Evolutionary conservation across 2,888 invertebrate species (phyloP), one percentile per base, ranked within the genome.

Genomic region (Zygaena filipendulae): DNA sequence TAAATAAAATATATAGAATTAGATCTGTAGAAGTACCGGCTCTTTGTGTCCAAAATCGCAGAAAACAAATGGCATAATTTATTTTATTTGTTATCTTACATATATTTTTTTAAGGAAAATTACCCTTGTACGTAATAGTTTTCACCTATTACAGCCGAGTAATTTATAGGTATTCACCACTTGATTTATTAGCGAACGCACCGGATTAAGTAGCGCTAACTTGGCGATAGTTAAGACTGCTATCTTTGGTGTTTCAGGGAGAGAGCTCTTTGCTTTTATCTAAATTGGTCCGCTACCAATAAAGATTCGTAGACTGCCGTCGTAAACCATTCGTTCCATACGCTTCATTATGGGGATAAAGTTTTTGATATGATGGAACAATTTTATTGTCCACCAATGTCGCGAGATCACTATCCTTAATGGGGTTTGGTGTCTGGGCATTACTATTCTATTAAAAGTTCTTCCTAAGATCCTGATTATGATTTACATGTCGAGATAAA

Each of bases 281-380:
- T 79, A 79, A 79, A 79, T 79, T 79, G 77, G 79, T 77, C 66
- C 62, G 69, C 67, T 69, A 71, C 75, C 77, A 77, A 79, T 79
- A 77, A 79, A 79, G 77, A 79, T 75, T 60, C 72, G 64, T 59
- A 68, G 71, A 67, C 70, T 64, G 61, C 68, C 67, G 74, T 79
- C 79, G 79, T 79, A 79, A 79, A 79, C 66, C 74, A 74, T 71
- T 66, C 68, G 61, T 69, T 74, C 75, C 77, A 77, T 79, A 79
- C 77, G 79, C 69, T 79, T 77, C 77, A 79, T 79, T 77, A 79
- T 77, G 75, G 77, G 68, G 56, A 68, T n/a, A 70, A 79, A 79
- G 59, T 77, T 79, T 77, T 71, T 71, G 79, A 77, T 79, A 77
- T 79, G 79, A 77, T 75, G 74, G 69, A 70, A 71, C 70, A 60